Evolutionary conservation across 2,113 vertebrate species (phyloP).

Genomic region (Melanotaenia duboulayi): DNA sequence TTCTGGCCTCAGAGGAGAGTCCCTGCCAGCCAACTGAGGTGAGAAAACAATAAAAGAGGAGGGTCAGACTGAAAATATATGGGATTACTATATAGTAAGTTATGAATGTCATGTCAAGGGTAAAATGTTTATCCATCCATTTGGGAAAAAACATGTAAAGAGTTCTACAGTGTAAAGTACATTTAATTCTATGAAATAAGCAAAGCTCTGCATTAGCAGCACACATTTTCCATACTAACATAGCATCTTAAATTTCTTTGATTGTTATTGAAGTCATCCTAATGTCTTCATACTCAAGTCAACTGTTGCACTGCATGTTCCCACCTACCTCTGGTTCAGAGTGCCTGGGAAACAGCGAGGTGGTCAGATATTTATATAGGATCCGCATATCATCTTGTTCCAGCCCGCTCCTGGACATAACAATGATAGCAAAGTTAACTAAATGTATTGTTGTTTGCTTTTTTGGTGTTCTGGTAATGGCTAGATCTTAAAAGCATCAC

Average conservation of each 20-base stretch:
- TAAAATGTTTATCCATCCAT: no score
- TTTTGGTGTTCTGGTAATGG: no score
- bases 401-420: slow-evolving; percentile 89
- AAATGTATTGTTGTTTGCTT: no score
- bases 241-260: background rate
- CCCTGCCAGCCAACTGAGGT: slow-evolving; percentile 91
- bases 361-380: slow-evolving; percentile 97
- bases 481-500: no score
- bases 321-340: slow-evolving; percentile 92
- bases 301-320: background rate
- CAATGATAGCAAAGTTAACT: background rate
- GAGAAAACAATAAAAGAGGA: background rate
- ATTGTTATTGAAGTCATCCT: background rate
- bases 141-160: background rate
- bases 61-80: background rate
- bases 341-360: slow-evolving; percentile 95
- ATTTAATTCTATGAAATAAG: background rate
- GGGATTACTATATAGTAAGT: background rate
- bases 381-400: slow-evolving; percentile 99
- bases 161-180: background rate
- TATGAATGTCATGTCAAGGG: no score
- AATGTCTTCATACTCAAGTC: background rate
- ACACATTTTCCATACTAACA: background rate
- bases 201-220: background rate
- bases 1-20: slow-evolving; percentile 94